Evolutionary conservation across 1,140 invertebrate species (phyloP), one percentile per base, ranked within the genome.

Genomic region (Sesamia nonagrioides): DNA sequence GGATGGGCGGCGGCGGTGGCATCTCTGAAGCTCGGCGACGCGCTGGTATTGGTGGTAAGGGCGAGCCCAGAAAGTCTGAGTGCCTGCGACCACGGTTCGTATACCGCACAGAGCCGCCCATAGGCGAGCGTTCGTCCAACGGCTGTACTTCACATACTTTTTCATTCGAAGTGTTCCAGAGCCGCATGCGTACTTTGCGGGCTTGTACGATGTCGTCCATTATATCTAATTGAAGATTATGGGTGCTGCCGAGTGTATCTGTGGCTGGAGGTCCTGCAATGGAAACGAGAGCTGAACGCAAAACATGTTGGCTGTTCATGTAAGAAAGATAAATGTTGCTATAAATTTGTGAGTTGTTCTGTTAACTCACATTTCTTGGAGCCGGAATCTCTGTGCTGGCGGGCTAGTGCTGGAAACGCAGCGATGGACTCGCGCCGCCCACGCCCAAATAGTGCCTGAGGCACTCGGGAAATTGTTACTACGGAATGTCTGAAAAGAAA

Each of bases 181-280:
- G 96, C 91, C 97, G 97, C 95, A 98, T 96, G 56, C 97, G 95
- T 0, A 97, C 97, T 95, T 98, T 98, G 52, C 97, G 95, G 0
- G 97, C 97, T 88, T 97, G 97, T 21, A 98, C 96, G 48, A 98
- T 98, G 86, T 98, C 97, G 84, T 98, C 97, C 97, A 98, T 98
- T 76, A 98, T 98, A 85, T 98, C 97, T 74, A 98, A 93, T 85
- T 98, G 97, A 18, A 98, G 94, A 89, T 98, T 98, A 87, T 98
- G 97, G 15, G 96, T 96, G 87, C 97, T 97, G 48, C 97, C 97
- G 17, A 96, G 94, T 8, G 95, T 94, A 48, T 96, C 96, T 27
- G 96, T 97, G 18, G 97, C 96, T 33, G 97, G 97, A 2, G 97
- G 97, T 63, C 96, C 96, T 86, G 87, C 79, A 84, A 88, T 69